Evolutionary conservation across 2,113 vertebrate genomes (phyloP), one percentile per base, ranked within the genome.

Genomic region (Ammodytes marinus): DNA sequence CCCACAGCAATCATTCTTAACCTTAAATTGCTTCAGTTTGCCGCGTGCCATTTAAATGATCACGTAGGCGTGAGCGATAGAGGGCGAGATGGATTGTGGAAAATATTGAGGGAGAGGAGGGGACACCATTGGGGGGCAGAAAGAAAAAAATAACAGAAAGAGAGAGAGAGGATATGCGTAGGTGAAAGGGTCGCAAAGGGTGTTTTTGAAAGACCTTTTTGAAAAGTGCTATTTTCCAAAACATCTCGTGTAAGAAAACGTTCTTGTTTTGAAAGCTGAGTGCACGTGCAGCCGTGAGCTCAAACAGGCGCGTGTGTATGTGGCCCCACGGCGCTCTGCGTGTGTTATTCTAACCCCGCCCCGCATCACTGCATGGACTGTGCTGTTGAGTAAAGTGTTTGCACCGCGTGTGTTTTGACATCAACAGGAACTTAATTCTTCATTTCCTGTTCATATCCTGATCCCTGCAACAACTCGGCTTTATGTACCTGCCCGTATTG

Each of bases 391-490:
- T 67, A 74, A 60, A 12, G 64, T 27, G 67, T 74, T 76, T 77
- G 80, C 50, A 55, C 54, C 3, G n/a, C 46, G 80, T 42, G 58
- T 85, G 72, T 90, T 90, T 88, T 69, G 84, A 90, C 53, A 77
- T 87, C 92, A 94, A 94, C 91, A 94, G 86, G 90, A 92, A 89
- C 88, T 85, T 83, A 88, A 89, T 86, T 86, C 85, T 86, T 89
- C 71, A 91, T 94, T 94, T 94, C 93, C 93, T 92, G 85, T 85
- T 89, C 84, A 75, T 88, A 86, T 91, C 90, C 88, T 77, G 80
- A 57, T 83, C 37, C 27, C 67, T 55, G 46, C 37, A 73, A 92
- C 89, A 90, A 77, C 84, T 81, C 14, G 9, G 50, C 84, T 89
- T 89, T 93, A 59, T 90, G 79, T 69, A 15, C 58, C 59, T 14